These are phyloP conservation scores for Anoura caudifer DNA, from an alignment of 2,113 vertebrate species.

Conservation along the genomic window DNA sequence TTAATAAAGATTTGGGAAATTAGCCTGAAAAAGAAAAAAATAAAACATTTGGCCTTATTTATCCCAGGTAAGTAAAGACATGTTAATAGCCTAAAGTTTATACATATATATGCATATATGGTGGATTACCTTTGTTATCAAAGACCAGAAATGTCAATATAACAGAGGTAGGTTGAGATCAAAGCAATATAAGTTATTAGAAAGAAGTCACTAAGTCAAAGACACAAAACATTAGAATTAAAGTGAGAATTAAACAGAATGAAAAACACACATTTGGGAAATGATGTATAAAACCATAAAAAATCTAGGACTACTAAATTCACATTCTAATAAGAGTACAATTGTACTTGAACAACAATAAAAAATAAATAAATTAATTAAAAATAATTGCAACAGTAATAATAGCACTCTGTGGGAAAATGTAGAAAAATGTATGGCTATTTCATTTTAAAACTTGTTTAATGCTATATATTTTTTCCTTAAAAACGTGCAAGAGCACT, in stretches of 20 bases:
- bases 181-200: not conserved
- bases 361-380: too few species aligned
- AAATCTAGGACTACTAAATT: not conserved
- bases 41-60: not conserved
- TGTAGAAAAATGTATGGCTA: not conserved
- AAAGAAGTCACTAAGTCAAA: not conserved
- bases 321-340: not conserved
- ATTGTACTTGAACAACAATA: too few species aligned
- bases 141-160: not conserved
- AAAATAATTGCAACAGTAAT: not conserved
- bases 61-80: not conserved
- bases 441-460: conserved; percentile 10
- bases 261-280: not conserved
- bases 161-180: not conserved
- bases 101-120: too few species aligned
- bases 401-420: not conserved
- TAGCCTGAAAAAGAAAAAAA: not conserved
- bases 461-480: not conserved
- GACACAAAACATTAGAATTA: not conserved
- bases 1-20: not conserved
- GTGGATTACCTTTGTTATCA: not conserved
- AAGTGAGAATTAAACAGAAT: not conserved
- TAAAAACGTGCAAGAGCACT: not conserved
- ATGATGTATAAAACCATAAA: not conserved
- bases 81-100: not conserved